Base-by-base conservation (phyloP, 2,113 vertebrate species). In the Theristicus caerulescens region DNA sequence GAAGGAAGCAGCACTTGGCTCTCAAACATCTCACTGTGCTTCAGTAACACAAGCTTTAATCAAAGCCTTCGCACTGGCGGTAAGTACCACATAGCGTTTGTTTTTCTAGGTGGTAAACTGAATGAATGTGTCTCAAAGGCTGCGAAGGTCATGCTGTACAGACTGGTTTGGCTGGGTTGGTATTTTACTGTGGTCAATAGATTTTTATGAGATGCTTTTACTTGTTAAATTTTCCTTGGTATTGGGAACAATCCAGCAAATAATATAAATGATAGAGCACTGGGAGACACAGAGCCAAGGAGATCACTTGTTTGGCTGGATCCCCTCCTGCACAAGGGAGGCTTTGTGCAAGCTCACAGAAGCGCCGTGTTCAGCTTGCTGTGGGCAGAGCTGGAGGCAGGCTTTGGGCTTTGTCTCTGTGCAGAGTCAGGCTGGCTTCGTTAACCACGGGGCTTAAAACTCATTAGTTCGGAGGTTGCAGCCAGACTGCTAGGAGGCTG, bases 151-250 rank as follows among this genome's bases (percentile, higher is more conserved):
- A 10, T 29, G 32, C 62, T 67, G 20, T 19, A 59, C 44, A 25
- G 74, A 62, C 86, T 65, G 58, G 80, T 88, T 82, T 71, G 71
- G 52, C 71, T 72, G 57, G 54, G 32, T 26, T 86, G 40, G 44
- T 80, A 22, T 51, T 88, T 80, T 61, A 71, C 74, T 65, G 29
- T 1, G 4, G 64, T 57, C 78, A 32, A 34, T 61, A 65, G 80
- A 69, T 88, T 92, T 94, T 86, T 91, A 93, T 93, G 77, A 86
- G 77, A 72, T 71, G 70, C 32, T 95, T 88, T 92, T 69, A 61
- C 54, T 91, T 69, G 54, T 80, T 91, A 69, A 38, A 73, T 86
- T 86, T 94, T 77, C 72, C 62, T 69, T 69, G 67, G 86, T 85
- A 64, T 57, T 76, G 44, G 40, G 71, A 91, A 82, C 72, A 76